These are phyloP conservation scores for Agelaius phoeniceus DNA, from an alignment of 2,113 vertebrate genomes.

Conservation along the genomic window DNA sequence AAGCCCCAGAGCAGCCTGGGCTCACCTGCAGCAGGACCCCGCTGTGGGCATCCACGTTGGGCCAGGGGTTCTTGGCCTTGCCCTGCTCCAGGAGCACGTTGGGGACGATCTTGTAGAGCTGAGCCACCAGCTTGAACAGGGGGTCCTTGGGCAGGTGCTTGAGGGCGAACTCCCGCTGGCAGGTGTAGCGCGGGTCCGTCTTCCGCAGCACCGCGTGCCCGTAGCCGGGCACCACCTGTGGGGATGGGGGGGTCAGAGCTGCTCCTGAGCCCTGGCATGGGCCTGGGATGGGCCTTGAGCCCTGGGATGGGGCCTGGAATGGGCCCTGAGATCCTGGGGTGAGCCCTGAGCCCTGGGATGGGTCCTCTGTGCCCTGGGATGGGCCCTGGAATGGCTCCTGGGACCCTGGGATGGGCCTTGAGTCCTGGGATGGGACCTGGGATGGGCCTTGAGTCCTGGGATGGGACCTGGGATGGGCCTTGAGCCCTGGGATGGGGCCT, in stretches of 20 bases:
- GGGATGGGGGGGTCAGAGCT: not conserved
- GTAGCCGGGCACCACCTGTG: not conserved
- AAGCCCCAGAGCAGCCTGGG: rapidly evolving
- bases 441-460: no score
- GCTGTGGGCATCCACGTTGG: conserved; percentile 97
- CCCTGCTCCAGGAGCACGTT: conserved; percentile 94
- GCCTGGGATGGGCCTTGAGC: no score
- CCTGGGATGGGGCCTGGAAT: no score
- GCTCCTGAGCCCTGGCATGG: no score
- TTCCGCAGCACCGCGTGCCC: conserved; percentile 2
- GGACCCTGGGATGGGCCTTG: no score
- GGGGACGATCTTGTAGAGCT: conserved; percentile 97
- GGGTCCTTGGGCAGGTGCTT: conserved; percentile 28
- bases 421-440: no score
- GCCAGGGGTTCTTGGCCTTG: conserved; percentile 98
- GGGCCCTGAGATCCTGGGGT: no score
- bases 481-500: not conserved
- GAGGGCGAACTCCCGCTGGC: conserved; percentile 19
- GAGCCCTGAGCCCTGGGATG: no score
- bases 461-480: no score
- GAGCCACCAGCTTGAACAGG: conserved; percentile 91
- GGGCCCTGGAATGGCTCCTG: no score
- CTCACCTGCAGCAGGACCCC: conserved; percentile 95
- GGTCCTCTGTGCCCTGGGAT: no score
- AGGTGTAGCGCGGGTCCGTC: conserved; percentile 9